Percentiles rank a stretch among this genome's conserved stretches.
These are phyloP conservation scores for Drosophila quadrilineata DNA, from an alignment of 1,140 invertebrate genomes.

Conservation along the genomic window DNA sequence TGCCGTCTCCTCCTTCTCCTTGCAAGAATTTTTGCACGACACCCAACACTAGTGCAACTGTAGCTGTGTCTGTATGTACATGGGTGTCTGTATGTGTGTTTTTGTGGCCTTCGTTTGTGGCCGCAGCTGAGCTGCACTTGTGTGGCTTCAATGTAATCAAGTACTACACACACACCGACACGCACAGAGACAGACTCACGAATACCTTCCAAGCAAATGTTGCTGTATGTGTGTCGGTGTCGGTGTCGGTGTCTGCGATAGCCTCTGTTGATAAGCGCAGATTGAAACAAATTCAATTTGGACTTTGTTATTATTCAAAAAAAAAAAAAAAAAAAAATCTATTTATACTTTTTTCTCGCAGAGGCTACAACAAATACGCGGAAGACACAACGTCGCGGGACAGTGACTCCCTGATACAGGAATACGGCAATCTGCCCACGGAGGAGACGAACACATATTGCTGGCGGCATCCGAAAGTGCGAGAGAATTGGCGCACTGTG, in stretches of 20 bases:
- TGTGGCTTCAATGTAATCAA: slow-evolving; percentile 50
- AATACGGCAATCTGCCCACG: slow-evolving; percentile 85
- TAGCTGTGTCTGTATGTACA: not conserved
- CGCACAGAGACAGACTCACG: not conserved
- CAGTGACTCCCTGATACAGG: slow-evolving; percentile 90
- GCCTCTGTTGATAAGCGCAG: slow-evolving; percentile 19
- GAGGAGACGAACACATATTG: slow-evolving; percentile 85
- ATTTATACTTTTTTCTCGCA: slow-evolving; percentile 62
- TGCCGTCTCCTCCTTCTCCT: too few species aligned
- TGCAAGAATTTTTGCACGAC: slow-evolving; percentile 55
- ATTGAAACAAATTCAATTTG: slow-evolving; percentile 14
- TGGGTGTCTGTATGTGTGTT: not conserved
- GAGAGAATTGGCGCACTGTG: slow-evolving; percentile 93
- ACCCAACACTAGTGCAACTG: slow-evolving; percentile 14
- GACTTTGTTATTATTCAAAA: not conserved
- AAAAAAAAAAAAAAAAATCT: too few species aligned
- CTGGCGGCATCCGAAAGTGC: slow-evolving; percentile 91
- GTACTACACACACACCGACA: slow-evolving; percentile 3
- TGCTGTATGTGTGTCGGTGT: not conserved
- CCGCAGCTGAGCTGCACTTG: slow-evolving; percentile 61
- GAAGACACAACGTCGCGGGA: slow-evolving; percentile 88
- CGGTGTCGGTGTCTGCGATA: not conserved
- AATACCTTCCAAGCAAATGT: not conserved
- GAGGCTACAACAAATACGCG: slow-evolving; percentile 86
- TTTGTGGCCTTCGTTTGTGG: slow-evolving; percentile 64